Percentiles rank a stretch among this genome's conserved stretches.
phyloP scores from a whole-genome alignment of 2,113 vertebrate species.

The Ellobius talpinus region DNA sequence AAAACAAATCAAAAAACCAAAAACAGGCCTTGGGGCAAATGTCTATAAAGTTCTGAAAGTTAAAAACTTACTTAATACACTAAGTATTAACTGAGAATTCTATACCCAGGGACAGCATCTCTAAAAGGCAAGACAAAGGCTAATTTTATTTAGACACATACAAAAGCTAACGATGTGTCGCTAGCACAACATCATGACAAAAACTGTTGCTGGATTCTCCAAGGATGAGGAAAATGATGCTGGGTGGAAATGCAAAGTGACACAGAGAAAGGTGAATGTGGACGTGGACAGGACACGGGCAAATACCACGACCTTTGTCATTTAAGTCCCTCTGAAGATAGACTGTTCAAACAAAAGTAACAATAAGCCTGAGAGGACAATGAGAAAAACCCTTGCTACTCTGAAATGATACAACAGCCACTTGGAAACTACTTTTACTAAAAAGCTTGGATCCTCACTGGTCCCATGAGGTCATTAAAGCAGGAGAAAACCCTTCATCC shows the following conservation, averaged over 20 bases:
- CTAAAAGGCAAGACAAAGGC: conserved; percentile 22
- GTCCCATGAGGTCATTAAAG: neutral
- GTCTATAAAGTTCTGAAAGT: neutral
- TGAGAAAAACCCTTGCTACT: neutral
- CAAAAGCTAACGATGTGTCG: neutral
- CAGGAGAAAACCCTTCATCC: neutral
- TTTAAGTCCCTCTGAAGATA: neutral
- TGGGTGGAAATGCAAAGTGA: neutral
- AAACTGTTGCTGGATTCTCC: neutral
- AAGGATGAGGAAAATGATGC: neutral
- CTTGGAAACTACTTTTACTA: neutral
- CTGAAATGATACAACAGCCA: neutral
- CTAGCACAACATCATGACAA: neutral
- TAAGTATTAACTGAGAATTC: conserved; percentile 1
- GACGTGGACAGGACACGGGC: neutral
- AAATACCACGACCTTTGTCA: neutral
- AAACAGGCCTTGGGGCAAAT: neutral
- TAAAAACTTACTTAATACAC: neutral
- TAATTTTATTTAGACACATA: neutral
- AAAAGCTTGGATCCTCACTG: neutral
- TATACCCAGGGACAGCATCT: neutral
- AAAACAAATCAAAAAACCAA: too few species aligned
- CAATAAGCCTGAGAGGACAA: neutral
- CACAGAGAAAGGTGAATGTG: neutral
- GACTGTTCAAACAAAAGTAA: conserved; percentile 3